Conservation (phyloP, 2,797 vertebrate genomes). For the Alauda arvensis region DNA sequence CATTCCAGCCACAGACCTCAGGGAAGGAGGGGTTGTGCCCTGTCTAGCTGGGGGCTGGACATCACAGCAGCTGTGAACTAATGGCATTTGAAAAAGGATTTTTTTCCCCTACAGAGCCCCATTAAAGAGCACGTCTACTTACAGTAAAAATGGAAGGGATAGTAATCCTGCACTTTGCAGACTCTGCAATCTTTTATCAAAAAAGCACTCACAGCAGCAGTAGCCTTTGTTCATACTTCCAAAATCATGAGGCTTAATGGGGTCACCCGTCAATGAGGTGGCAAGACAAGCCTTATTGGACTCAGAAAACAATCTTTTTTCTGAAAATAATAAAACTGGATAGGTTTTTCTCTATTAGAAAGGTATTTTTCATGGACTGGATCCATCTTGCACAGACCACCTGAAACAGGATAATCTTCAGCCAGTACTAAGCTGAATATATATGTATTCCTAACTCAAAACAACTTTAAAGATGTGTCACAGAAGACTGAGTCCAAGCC, state of each 20-base stretch:
- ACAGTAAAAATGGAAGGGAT: neutral
- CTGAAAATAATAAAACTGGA: neutral
- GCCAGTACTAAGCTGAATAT: neutral
- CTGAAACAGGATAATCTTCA: neutral
- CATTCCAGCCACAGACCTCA: no score
- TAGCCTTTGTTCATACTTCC: neutral
- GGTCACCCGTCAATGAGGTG: neutral
- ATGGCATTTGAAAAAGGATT: neutral
- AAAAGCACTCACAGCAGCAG: neutral
- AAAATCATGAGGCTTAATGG: neutral
- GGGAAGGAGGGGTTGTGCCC: neutral
- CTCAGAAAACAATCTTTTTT: neutral
- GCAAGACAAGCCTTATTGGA: neutral
- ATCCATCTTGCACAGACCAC: neutral
- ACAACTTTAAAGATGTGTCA: neutral
- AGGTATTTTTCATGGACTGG: neutral
- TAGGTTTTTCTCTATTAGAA: neutral
- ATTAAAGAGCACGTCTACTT: neutral
- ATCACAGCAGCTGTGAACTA: neutral
- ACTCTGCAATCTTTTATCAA: neutral
- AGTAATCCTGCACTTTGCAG: neutral
- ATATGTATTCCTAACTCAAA: neutral
- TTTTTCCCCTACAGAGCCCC: neutral
- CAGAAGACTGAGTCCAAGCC: neutral
- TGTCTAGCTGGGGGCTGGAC: rapidly evolving